A percentile compares a stretch with the other conserved stretches of the same genome.
Conservation (phyloP, 2,797 vertebrate genomes). For the Notamacropus eugenii region DNA sequence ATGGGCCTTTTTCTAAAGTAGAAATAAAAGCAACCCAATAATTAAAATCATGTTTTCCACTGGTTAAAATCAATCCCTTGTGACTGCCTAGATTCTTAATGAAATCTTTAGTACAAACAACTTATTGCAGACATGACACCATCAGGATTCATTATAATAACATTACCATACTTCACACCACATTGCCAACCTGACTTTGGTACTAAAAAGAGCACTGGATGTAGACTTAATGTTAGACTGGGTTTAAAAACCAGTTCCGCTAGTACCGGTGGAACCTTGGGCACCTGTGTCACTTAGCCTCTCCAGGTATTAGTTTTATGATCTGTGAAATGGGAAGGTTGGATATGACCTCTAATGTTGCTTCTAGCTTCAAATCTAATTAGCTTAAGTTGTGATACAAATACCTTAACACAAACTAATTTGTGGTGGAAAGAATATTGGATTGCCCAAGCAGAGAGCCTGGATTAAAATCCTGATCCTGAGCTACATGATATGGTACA, state of each 20-base stretch:
- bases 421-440: background rate
- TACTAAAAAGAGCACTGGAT: background rate
- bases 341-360: background rate
- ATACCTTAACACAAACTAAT: background rate
- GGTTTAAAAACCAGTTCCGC: background rate
- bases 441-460: background rate
- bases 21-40: constrained; percentile 68
- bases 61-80: background rate
- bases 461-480: background rate
- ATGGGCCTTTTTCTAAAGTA: constrained; percentile 12
- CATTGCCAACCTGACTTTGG: background rate
- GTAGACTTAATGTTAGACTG: background rate
- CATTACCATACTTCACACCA: background rate
- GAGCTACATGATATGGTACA: background rate
- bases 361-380: background rate
- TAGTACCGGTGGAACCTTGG: background rate
- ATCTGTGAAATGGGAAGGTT: background rate
- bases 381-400: background rate
- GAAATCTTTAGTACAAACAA: constrained; percentile 65
- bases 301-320: background rate
- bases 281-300: background rate
- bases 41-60: constrained; percentile 74
- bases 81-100: constrained; percentile 46
- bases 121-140: constrained; percentile 45
- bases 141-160: background rate